Base-by-base conservation (phyloP, 2,888 invertebrate genomes). In the Cartodere bifasciata region DNA sequence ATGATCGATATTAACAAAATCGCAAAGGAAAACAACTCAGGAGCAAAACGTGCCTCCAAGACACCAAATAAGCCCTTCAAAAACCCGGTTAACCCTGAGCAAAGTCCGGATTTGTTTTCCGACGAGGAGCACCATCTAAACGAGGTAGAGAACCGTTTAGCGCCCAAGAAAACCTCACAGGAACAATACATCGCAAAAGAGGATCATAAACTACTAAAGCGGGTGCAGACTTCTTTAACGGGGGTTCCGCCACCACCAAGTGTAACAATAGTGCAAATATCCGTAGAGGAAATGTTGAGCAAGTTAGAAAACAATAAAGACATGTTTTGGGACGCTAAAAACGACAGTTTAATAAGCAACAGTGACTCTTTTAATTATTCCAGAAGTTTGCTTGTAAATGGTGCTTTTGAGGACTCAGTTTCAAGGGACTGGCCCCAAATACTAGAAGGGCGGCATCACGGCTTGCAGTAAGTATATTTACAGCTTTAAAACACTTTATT, bases 161-260 rank as follows among this genome's bases (percentile, higher is more conserved):
- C 31, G 12, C 11, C 32, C n/a, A 34, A 35, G 5, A 37, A 38
- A 17, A 35, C 35, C 14, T 31, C 37, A 1, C 34, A 46, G 29
- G 50, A 53, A 36, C 45, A 39, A 30, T 53, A 49, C 36, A 31
- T 49, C 9, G 36, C 44, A 9, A 49, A 46, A 31, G 46, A 52
- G 2, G 68, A 69, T 44, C 43, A 48, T 12, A 52, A 49, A 38
- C 42, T 65, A 34, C 40, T 65, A 13, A 56, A 47, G 24, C 55
- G 56, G 38, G 55, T 72, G 27, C 66, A 75, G 53, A 69, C 67
- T 49, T 68, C 67, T 25, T 56, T 84, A 5, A 68, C 68, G 40
- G 83, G 83, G 2, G 68, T 84, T 1, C 63, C 75, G 5, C 83
- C 84, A 13, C 84, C 83, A 6, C 82, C 81, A 1, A 79, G 77